These are phyloP conservation scores for Drosophila mettleri DNA, from an alignment of 2,888 invertebrate genomes.

Conservation along the genomic window DNA sequence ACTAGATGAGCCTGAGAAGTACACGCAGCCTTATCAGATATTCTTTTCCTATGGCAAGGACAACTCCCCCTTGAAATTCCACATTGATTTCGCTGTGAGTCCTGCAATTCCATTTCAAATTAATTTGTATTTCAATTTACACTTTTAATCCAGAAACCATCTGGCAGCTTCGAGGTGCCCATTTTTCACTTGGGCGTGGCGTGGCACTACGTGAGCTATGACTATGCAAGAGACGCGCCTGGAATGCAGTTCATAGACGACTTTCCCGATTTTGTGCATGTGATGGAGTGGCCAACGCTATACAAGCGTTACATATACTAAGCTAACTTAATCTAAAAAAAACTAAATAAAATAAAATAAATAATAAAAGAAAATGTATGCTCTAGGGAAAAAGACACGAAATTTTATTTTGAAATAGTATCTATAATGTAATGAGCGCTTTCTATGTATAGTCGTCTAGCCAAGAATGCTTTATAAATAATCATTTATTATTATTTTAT, in stretches of 20 bases:
- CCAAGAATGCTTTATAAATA: background rate
- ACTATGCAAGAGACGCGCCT: conserved; percentile 84
- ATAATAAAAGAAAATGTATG: too few species aligned
- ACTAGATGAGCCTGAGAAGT: conserved; percentile 62
- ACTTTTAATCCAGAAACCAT: conserved; percentile 35
- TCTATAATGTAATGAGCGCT: too few species aligned
- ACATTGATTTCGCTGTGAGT: conserved; percentile 73
- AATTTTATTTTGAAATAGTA: background rate
- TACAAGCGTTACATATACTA: conserved; percentile 84
- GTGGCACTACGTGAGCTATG: conserved; percentile 86
- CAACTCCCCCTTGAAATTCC: conserved; percentile 71
- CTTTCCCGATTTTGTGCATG: conserved; percentile 86
- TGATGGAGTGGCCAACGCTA: conserved; percentile 86
- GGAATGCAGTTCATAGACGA: conserved; percentile 84
- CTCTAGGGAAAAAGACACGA: too few species aligned
- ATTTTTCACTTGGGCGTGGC: conserved; percentile 85
- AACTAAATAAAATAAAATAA: too few species aligned
- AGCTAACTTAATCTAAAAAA: background rate
- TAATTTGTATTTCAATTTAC: too few species aligned
- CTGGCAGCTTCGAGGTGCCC: conserved; percentile 56
- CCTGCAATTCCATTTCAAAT: background rate
- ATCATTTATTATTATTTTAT: conserved; percentile 8
- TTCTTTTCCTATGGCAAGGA: conserved; percentile 76
- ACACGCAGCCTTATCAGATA: conserved; percentile 76
- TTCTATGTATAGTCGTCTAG: too few species aligned